Evolutionary conservation across 2,797 vertebrate species (phyloP).

Genomic region (Saguinus oedipus): DNA sequence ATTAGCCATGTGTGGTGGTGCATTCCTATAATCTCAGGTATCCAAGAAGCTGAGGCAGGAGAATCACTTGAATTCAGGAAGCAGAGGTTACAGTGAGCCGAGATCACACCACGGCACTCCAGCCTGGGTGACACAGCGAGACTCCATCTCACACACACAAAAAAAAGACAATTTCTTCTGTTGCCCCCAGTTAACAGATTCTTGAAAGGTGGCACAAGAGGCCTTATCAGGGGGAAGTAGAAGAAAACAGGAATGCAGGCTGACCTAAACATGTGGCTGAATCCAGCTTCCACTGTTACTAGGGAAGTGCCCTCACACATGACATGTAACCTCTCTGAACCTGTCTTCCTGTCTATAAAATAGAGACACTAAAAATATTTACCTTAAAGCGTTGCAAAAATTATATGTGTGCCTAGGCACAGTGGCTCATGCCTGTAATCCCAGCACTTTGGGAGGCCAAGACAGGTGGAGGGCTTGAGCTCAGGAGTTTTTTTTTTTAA

Average conservation of each 20-base stretch:
- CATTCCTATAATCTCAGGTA: neutral
- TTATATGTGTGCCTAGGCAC: too few relatives aligned
- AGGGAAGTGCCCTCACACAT: neutral
- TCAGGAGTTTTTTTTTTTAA: too few relatives aligned
- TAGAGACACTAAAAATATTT: conserved; percentile 22
- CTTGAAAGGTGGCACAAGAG: neutral
- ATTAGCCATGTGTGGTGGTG: neutral
- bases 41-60: neutral
- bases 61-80: too few relatives aligned
- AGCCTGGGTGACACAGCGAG: neutral
- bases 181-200: neutral
- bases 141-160: neutral
- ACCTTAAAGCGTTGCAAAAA: neutral
- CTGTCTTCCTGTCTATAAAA: neutral
- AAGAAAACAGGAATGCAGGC: neutral
- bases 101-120: neutral
- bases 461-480: neutral
- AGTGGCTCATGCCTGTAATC: neutral
- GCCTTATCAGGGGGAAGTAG: neutral
- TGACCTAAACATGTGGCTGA: neutral
- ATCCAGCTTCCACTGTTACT: neutral
- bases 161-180: neutral
- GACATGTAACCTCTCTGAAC: neutral
- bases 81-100: too few relatives aligned
- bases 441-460: neutral